These are phyloP conservation scores for Melanocharis versteri DNA, from an alignment of 2,113 vertebrate species.

Conservation along the genomic window DNA sequence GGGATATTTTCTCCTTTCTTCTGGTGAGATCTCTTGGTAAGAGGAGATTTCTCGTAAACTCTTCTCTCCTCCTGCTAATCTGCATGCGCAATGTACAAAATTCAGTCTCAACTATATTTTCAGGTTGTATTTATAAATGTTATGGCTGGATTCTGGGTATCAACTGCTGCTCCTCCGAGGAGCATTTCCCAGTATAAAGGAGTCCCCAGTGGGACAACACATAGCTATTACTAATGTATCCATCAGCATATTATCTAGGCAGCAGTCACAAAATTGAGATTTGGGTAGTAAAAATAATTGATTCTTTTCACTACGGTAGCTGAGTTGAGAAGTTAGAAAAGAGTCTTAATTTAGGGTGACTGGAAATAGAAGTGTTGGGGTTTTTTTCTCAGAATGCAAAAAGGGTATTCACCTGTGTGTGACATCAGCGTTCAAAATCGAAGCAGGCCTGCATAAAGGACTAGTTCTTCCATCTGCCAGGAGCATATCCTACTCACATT, in stretches of 20 bases:
- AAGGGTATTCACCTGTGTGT: not conserved
- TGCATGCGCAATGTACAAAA: not conserved
- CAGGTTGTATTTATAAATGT: not conserved
- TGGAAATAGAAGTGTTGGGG: not conserved
- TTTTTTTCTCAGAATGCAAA: not conserved
- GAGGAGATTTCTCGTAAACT: not conserved
- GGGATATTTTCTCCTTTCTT: not conserved
- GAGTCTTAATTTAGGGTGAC: not conserved
- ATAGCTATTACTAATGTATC: not conserved
- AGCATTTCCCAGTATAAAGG: not conserved
- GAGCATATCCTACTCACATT: not conserved
- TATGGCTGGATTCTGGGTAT: not conserved
- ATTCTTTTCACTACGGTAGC: not conserved
- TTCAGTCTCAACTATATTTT: not conserved
- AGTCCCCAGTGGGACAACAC: not conserved
- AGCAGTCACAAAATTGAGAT: not conserved
- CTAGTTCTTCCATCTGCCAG: not conserved
- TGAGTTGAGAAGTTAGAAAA: not conserved
- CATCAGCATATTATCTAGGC: constrained; percentile 10
- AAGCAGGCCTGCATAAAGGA: not conserved
- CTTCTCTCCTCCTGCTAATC: not conserved
- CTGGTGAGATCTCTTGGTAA: not conserved
- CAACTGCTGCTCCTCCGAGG: not conserved
- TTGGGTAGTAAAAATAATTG: not conserved
- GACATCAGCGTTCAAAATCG: not conserved